Evolutionary conservation across 64 coral and sea anemone species (phyloP).

Genomic region (Actinia equina): DNA sequence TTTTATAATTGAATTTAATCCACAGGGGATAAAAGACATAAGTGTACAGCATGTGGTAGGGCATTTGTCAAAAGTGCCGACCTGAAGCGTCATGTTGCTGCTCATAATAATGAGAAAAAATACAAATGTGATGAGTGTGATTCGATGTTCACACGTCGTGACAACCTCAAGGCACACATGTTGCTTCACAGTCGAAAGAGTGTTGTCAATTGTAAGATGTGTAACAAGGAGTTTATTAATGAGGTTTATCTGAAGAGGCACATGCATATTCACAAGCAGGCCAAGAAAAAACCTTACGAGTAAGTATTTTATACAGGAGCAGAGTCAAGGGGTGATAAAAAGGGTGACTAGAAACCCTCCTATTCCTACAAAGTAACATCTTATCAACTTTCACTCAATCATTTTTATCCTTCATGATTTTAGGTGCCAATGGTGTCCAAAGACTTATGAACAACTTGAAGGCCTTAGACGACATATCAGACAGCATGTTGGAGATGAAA

Average conservation of each 20-base stretch:
- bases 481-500: constrained; percentile 91
- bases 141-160: constrained; percentile 77
- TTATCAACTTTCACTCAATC: no score
- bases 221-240: constrained; percentile 92
- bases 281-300: constrained; percentile 96
- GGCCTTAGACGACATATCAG: constrained; percentile 86
- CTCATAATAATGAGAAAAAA: constrained; percentile 88
- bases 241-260: constrained; percentile 80
- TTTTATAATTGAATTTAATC: no score
- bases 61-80: constrained; percentile 98
- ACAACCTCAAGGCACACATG: constrained; percentile 89
- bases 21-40: constrained; percentile 86
- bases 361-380: no score
- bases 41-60: constrained; percentile 63
- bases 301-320: constrained; percentile 25
- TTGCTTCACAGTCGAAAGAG: constrained; percentile 74
- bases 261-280: constrained; percentile 92
- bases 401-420: background rate
- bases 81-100: constrained; percentile 87
- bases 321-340: no score
- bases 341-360: no score
- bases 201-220: constrained; percentile 79
- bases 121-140: constrained; percentile 81
- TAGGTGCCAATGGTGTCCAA: constrained; percentile 95
- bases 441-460: constrained; percentile 91